Base-by-base conservation (phyloP, 1,140 invertebrate species). In the Hypothenemus hampei region DNA sequence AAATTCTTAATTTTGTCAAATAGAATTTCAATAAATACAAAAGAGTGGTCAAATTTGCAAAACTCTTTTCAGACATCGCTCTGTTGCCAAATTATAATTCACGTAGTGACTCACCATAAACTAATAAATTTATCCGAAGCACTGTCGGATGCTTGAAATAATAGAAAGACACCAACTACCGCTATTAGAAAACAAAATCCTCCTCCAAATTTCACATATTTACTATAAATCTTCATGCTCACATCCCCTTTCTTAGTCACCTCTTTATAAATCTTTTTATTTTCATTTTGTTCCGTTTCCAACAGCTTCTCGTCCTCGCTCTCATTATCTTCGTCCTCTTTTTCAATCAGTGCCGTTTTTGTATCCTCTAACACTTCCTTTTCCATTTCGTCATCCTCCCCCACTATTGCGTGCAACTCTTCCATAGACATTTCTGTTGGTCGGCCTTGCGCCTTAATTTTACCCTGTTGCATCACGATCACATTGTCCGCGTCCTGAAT, bases 401-500 rank as follows among this genome's bases (percentile, higher is more conserved):
- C 49, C 19, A 52, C 39, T 10, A 39, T 13, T 33, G 53, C 20
- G 11, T 18, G 22, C 3, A 61, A 29, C 43, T 54, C 54, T 23
- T 57, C 40, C 4, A 43, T 43, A 24, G 43, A 50, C 33, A 52
- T 47, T 15, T 45, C 48, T 6, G 33, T 63, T 47, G 69, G 78
- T n/a, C 62, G 70, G n/a, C 74, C 75, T 18, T 75, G 74, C 8
- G 26, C 55, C 26, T 36, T 35, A 5, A 58, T 46, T 36, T 40
- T 58, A n/a, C 35, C 81, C 60, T 84, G 77, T 46, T 61, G 29
- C 65, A 83, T 69, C 35, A 76, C 80, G 58, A 81, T 79, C 71
- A 79, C 79, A 70, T 79, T 77, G 63, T 91, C 84, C 2, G 87
- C 88, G 40, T 82, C 77, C 64, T 84, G 82, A 3, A 95, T 74